phyloP scores from a whole-genome alignment of 2,797 vertebrate species.

The Takifugu rubripes region DNA sequence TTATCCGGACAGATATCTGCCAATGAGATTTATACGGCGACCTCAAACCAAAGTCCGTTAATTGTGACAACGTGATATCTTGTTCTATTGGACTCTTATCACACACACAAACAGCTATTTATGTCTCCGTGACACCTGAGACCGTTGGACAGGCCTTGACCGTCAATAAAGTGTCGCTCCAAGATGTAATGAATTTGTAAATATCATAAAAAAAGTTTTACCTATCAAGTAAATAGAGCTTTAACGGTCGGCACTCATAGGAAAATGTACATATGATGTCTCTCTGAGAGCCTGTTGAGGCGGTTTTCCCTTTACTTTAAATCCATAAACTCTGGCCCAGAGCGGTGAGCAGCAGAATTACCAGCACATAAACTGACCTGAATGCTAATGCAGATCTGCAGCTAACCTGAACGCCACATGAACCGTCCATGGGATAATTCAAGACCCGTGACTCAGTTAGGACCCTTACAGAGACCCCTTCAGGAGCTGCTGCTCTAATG shows the following conservation, averaged over 20 bases:
- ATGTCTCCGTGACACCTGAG: constrained; percentile 50
- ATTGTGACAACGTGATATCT: constrained; percentile 53
- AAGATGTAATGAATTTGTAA: constrained; percentile 29
- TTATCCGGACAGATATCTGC: constrained; percentile 27
- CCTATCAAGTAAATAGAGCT: neutral
- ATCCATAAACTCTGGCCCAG: constrained; percentile 2
- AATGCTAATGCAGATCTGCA: constrained; percentile 1
- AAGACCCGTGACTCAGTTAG: constrained; percentile 38
- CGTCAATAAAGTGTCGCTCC: constrained; percentile 27
- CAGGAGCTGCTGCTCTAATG: constrained; percentile 54
- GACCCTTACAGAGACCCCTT: constrained; percentile 31
- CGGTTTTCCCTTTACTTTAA: constrained; percentile 5
- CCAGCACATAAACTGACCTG: neutral
- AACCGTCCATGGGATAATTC: constrained; percentile 21
- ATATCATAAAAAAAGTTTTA: constrained; percentile 1
- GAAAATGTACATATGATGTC: constrained; percentile 13
- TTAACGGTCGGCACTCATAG: constrained; percentile 5
- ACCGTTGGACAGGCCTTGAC: constrained; percentile 43
- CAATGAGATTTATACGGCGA: too few species aligned
- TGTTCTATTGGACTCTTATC: neutral
- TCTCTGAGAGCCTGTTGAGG: neutral
- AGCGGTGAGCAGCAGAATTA: neutral
- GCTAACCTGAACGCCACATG: constrained; percentile 6
- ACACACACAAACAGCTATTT: constrained; percentile 33
- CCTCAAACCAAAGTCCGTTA: constrained; percentile 30